Evolutionary conservation across 2,888 invertebrate species (phyloP), one percentile per base, ranked within the genome.

Genomic region (Hirtodrosophila histrioides): DNA sequence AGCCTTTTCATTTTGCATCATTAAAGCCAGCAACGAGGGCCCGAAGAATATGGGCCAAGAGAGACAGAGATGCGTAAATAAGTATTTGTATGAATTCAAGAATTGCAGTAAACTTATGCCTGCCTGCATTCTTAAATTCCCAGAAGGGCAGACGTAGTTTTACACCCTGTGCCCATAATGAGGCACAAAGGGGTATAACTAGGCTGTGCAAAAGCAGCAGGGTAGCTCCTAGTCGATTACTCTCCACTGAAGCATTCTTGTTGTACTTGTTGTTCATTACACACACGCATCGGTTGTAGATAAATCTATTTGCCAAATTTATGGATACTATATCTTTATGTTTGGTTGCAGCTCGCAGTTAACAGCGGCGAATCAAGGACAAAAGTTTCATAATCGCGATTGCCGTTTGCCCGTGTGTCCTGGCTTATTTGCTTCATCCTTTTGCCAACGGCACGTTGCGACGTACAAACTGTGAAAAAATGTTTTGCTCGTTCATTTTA

Each of bases 391-490:
- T 80, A 80, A 75, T 65, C 69, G 70, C 62, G 49, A 39, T 57
- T 63, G 48, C 41, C 63, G 64, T 58, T 64, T 63, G 46, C 44
- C 45, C 60, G 35, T 68, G 68, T 63, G 61, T 77, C 54, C 51
- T 65, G 69, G 39, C 51, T 54, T 75, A 64, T 65, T 60, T 73
- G 73, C 56, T 46, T 75, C 69, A 72, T 68, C 62, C 71, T 62
- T 63, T 74, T 57, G 49, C 40, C 54, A 49, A 58, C 63, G 27
- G 35, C 37, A 50, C 60, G 48, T 46, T 44, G 70, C 69, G 71
- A 80, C 85, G 80, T 82, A 84, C 75, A 86, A 86, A 87, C 82
- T 86, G 86, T 86, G 78, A 82, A 86, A 86, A 83, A 74, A 77
- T 69, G 63, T 62, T 78, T 72, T 71, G 64, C 50, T 63, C 29